These are phyloP conservation scores for Drosophila paramelanica DNA, from an alignment of 2,888 invertebrate genomes.

Conservation along the genomic window DNA sequence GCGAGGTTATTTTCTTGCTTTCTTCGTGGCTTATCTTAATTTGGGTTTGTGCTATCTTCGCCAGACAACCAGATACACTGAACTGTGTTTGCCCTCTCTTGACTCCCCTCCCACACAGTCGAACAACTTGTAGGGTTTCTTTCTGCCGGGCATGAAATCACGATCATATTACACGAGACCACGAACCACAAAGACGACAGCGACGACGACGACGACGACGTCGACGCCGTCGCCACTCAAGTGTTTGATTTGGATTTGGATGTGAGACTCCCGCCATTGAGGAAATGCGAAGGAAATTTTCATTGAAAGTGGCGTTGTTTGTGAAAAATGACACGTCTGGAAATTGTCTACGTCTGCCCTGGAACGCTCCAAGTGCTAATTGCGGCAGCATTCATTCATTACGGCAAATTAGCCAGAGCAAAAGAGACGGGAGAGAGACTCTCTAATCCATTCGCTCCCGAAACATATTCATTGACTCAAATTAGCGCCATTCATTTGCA, in stretches of 20 bases:
- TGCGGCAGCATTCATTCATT: conserved; percentile 49
- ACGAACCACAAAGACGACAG: conserved; percentile 48
- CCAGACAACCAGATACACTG: conserved; percentile 37
- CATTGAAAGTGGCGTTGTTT: conserved; percentile 73
- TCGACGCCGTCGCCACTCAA: conserved; percentile 47
- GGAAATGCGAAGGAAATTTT: conserved; percentile 63
- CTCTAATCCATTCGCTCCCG: neutral
- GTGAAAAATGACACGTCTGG: conserved; percentile 75
- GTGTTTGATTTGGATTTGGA: conserved; percentile 50
- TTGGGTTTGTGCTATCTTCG: conserved; percentile 72
- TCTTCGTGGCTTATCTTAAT: conserved; percentile 72
- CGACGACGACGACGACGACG: conserved; percentile 4
- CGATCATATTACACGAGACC: conserved; percentile 67
- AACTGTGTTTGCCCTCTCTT: conserved; percentile 31
- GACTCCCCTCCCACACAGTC: conserved; percentile 44
- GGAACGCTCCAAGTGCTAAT: conserved; percentile 43
- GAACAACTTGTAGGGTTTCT: conserved; percentile 66
- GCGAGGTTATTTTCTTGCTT: conserved; percentile 48
- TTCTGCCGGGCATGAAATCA: conserved; percentile 69
- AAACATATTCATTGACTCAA: conserved; percentile 31
- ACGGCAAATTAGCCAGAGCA: conserved; percentile 21
- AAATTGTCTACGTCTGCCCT: conserved; percentile 28
- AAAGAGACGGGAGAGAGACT: neutral
- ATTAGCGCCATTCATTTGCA: conserved; percentile 52
- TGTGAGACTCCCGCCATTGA: conserved; percentile 56